Conservation (phyloP, 2,888 invertebrate genomes). For the Panzeria rudis region DNA sequence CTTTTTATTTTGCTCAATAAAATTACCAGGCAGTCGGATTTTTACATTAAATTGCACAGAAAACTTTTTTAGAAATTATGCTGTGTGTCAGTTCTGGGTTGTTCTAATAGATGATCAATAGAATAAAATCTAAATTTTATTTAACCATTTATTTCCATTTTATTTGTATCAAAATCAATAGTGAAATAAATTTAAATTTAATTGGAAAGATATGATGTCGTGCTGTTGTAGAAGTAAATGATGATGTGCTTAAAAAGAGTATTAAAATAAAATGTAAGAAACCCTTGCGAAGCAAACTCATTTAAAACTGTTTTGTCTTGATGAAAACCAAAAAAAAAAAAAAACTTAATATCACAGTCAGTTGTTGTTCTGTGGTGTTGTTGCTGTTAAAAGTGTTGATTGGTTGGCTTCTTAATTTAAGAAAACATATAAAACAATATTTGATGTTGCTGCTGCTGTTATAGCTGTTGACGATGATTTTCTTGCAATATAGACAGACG, state of each 20-base stretch:
- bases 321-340: slow-evolving; percentile 36
- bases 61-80: slow-evolving; percentile 3
- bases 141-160: slow-evolving; percentile 37
- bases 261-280: slow-evolving; percentile 33
- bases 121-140: slow-evolving; percentile 45
- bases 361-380: slow-evolving; percentile 43
- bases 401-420: slow-evolving; percentile 82
- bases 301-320: slow-evolving; percentile 69
- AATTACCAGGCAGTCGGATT: no score
- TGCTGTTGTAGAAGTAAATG: slow-evolving; percentile 71
- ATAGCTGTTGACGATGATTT: slow-evolving; percentile 35
- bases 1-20: no score
- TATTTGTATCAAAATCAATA: slow-evolving; percentile 74
- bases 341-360: slow-evolving; percentile 43
- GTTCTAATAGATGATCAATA: slow-evolving; percentile 23
- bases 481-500: slow-evolving; percentile 44
- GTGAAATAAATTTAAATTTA: slow-evolving; percentile 83
- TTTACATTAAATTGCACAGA: no score
- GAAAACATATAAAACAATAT: slow-evolving; percentile 76
- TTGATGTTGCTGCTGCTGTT: slow-evolving; percentile 56
- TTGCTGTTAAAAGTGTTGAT: slow-evolving; percentile 76
- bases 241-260: slow-evolving; percentile 67
- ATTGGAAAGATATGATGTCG: slow-evolving; percentile 81
- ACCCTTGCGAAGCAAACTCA: slow-evolving; percentile 69
- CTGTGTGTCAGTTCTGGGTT: background rate